Conservation (phyloP, 2,113 vertebrate genomes). For the Dromaius novaehollandiae region DNA sequence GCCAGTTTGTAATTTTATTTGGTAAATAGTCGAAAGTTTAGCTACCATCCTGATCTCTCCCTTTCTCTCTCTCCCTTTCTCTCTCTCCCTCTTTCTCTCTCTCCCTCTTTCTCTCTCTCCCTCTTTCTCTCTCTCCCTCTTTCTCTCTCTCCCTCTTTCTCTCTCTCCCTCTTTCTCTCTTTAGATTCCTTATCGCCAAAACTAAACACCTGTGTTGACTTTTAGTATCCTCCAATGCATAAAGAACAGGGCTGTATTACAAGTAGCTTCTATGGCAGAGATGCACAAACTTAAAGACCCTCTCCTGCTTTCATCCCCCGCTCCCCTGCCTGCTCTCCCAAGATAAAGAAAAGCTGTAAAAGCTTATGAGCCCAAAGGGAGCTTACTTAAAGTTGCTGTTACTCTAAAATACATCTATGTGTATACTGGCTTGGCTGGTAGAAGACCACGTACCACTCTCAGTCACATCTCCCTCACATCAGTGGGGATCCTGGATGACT, state of each 20-base stretch:
- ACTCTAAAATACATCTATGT: conserved; percentile 42
- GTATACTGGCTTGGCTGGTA: neutral
- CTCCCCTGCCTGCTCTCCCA: neutral
- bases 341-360: conserved; percentile 10
- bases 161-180: neutral
- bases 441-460: neutral
- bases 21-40: conserved; percentile 56
- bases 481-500: neutral
- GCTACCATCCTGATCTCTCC: conserved; percentile 45
- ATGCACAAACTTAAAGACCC: neutral
- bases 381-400: conserved; percentile 21
- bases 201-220: conserved; percentile 44
- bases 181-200: conserved; percentile 51
- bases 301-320: neutral
- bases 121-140: conserved; percentile 64
- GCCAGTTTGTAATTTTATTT: conserved; percentile 56
- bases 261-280: neutral
- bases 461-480: neutral
- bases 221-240: neutral
- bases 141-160: conserved; percentile 58
- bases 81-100: conserved; percentile 54
- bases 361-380: neutral
- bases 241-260: neutral
- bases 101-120: too few species aligned
- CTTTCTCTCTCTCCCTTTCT: conserved; percentile 60